Evolutionary conservation across 2,797 vertebrate species (phyloP).

Genomic region (Morelia viridis): DNA sequence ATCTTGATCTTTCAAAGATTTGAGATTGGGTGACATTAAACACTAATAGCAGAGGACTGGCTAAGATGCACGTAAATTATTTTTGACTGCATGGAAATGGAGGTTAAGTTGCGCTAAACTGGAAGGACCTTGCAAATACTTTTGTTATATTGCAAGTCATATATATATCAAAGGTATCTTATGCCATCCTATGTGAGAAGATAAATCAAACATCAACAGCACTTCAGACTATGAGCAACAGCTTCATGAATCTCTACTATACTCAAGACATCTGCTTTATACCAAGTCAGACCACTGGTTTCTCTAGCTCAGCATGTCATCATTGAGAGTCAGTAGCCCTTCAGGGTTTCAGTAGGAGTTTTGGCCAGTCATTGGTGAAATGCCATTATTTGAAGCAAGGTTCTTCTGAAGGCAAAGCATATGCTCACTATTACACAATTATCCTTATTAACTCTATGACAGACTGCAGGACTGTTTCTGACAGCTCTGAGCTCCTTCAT

Average conservation of each 20-base stretch:
- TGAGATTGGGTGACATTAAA: too few species aligned
- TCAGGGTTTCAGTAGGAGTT: neutral
- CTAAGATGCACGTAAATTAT: too few species aligned
- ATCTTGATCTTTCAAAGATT: too few species aligned
- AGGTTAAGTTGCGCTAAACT: neutral
- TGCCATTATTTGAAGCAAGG: neutral
- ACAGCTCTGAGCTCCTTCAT: neutral
- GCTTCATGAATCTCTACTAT: neutral
- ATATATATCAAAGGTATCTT: neutral
- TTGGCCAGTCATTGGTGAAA: neutral
- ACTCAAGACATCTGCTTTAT: neutral
- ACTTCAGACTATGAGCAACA: neutral
- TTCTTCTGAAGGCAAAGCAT: neutral
- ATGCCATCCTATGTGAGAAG: neutral
- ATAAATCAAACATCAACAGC: neutral
- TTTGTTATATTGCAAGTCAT: neutral
- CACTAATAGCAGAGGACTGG: too few species aligned
- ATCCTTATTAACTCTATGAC: neutral
- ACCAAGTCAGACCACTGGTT: neutral
- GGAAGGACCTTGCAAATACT: neutral
- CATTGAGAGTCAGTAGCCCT: neutral
- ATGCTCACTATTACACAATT: neutral
- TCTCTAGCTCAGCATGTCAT: neutral
- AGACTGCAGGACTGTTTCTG: neutral
- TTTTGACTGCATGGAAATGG: too few species aligned